phyloP scores from a whole-genome alignment of 2,888 invertebrate genomes.

The Brachynemurus nebulosus region DNA sequence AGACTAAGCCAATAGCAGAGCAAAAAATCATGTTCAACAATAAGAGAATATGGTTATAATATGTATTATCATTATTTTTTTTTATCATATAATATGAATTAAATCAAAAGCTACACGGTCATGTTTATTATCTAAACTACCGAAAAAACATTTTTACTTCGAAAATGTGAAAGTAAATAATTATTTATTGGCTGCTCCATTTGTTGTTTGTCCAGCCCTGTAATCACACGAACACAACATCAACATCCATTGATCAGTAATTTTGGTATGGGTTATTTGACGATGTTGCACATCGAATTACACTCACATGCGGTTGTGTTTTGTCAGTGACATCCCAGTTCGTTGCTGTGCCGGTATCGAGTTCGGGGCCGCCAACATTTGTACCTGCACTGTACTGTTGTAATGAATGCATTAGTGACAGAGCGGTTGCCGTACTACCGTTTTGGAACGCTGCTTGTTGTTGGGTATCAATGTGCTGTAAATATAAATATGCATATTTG shows the following conservation, averaged over 20 bases:
- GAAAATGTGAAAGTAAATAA: neutral
- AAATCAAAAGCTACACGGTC: conserved; percentile 16
- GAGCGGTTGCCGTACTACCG: conserved; percentile 13
- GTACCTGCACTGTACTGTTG: conserved; percentile 15
- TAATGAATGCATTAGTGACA: conserved; percentile 15
- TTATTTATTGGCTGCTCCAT: conserved; percentile 30
- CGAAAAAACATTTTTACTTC: conserved; percentile 28
- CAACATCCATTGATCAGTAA: no score
- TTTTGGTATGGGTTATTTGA: no score
- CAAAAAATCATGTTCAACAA: neutral
- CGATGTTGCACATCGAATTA: no score
- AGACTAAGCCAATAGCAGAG: neutral
- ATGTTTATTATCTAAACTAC: conserved; percentile 22
- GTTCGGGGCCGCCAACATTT: neutral
- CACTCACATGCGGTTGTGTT: conserved; percentile 26
- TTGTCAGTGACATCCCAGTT: conserved; percentile 7
- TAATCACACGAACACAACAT: no score
- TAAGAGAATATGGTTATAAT: neutral
- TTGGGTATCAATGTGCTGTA: conserved; percentile 7
- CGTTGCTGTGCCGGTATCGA: conserved; percentile 10
- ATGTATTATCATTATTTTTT: neutral
- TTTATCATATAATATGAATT: neutral
- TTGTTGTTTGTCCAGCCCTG: conserved; percentile 37
- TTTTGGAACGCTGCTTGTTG: conserved; percentile 15
- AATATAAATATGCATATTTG: no score